Percentiles rank a stretch among this genome's conserved stretches.
These are phyloP conservation scores for Vulpes vulpes DNA, from an alignment of 2,113 vertebrate genomes.

Conservation along the genomic window DNA sequence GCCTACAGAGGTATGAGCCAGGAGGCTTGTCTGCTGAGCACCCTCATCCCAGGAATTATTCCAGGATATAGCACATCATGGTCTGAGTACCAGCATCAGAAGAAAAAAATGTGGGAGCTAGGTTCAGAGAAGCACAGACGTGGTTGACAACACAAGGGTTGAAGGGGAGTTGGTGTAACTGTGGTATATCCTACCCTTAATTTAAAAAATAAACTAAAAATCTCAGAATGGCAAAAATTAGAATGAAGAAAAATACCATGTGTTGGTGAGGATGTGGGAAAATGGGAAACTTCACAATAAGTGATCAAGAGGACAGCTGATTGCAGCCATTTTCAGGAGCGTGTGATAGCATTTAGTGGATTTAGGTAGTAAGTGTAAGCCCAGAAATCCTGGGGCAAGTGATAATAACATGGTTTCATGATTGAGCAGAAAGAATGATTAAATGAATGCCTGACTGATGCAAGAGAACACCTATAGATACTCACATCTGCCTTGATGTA, in stretches of 20 bases:
- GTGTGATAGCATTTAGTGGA: neutral
- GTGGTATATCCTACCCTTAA: neutral
- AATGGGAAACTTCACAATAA: neutral
- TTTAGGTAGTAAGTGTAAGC: neutral
- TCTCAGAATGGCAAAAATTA: neutral
- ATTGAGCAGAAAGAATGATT: neutral
- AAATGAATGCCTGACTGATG: neutral
- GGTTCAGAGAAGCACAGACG: neutral
- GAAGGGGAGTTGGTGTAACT: neutral
- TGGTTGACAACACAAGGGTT: neutral
- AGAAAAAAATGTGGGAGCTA: neutral
- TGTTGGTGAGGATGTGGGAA: neutral
- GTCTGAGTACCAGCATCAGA: no score
- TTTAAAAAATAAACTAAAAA: neutral
- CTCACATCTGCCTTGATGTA: conserved; percentile 97
- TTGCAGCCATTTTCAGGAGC: neutral
- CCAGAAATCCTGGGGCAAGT: neutral
- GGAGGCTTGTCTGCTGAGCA: rapidly evolving
- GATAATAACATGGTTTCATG: neutral
- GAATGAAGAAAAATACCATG: neutral
- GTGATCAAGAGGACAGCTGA: neutral
- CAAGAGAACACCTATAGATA: neutral
- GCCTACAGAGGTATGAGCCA: neutral
- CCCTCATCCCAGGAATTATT: neutral
- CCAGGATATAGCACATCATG: neutral